Percentiles rank a stretch among this genome's conserved stretches.
These are phyloP conservation scores for Synanthedon myopaeformis DNA, from an alignment of 2,888 invertebrate genomes.

Conservation along the genomic window DNA sequence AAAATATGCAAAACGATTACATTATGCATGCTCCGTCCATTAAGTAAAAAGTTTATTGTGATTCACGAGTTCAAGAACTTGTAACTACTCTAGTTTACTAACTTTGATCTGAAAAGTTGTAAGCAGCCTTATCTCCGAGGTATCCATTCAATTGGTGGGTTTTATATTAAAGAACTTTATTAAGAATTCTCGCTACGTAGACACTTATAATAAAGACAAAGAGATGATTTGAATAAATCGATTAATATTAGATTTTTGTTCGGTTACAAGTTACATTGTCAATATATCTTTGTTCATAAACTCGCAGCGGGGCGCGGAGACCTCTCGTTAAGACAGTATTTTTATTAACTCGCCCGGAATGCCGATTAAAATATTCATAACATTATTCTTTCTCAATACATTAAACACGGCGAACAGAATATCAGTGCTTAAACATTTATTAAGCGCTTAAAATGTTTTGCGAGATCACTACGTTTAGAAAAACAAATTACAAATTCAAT, in stretches of 20 bases:
- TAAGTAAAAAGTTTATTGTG: conserved; percentile 27
- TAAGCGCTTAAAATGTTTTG: too few relatives aligned
- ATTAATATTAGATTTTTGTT: conserved; percentile 31
- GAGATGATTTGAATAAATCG: conserved; percentile 13
- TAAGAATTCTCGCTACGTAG: background rate
- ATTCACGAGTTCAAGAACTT: conserved; percentile 23
- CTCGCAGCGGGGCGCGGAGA: conserved; percentile 50
- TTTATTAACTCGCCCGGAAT: conserved; percentile 62
- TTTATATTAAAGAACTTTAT: background rate
- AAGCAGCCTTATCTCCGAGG: conserved; percentile 4
- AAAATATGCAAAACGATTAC: conserved; percentile 11
- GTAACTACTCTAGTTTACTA: conserved; percentile 21
- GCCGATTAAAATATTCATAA: conserved; percentile 58
- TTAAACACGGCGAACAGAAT: conserved; percentile 25
- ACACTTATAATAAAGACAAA: conserved; percentile 17
- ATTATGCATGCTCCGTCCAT: conserved; percentile 23
- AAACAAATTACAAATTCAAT: too few relatives aligned
- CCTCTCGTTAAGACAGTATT: conserved; percentile 58
- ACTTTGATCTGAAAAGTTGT: conserved; percentile 16
- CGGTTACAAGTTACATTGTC: conserved; percentile 19
- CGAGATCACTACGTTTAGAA: too few relatives aligned
- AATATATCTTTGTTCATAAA: conserved; percentile 60
- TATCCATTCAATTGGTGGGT: conserved; percentile 1
- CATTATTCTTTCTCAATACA: conserved; percentile 47
- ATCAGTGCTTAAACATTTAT: background rate